phyloP scores from a whole-genome alignment of 2,797 vertebrate species.

The Podargus strigoides region DNA sequence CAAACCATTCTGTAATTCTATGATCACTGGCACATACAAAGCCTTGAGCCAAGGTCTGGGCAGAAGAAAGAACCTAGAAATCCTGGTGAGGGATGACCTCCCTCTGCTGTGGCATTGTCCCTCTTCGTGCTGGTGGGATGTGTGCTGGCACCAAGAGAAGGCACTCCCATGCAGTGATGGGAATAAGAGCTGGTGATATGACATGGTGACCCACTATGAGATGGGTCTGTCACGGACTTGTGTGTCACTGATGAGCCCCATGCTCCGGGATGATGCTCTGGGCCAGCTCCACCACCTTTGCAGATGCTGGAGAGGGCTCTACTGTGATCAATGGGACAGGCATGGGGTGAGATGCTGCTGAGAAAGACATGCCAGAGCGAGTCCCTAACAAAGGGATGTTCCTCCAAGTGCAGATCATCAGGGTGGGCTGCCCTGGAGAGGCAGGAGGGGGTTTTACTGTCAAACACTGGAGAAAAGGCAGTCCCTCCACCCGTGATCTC shows the following conservation, averaged over 20 bases:
- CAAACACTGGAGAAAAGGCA: neutral
- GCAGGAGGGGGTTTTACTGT: neutral
- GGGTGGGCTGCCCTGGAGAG: neutral
- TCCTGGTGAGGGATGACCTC: neutral
- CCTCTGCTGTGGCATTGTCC: neutral
- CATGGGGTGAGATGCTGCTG: neutral
- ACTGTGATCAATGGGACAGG: neutral
- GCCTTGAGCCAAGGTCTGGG: neutral
- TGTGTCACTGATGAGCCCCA: neutral
- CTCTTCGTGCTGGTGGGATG: neutral
- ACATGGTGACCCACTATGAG: neutral
- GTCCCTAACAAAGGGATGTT: neutral
- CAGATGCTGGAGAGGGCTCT: neutral
- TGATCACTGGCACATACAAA: neutral
- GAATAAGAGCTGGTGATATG: neutral
- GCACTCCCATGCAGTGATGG: fast-evolving
- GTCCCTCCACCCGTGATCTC: neutral
- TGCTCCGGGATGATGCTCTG: neutral
- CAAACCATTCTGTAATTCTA: no score
- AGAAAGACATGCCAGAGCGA: neutral
- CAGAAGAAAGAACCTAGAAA: neutral
- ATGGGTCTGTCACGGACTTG: neutral
- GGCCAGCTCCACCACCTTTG: neutral
- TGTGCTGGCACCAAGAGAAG: neutral
- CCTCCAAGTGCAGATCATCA: fast-evolving